Evolutionary conservation across 2,113 vertebrate species (phyloP).

Genomic region (Chloroceryle aenea): DNA sequence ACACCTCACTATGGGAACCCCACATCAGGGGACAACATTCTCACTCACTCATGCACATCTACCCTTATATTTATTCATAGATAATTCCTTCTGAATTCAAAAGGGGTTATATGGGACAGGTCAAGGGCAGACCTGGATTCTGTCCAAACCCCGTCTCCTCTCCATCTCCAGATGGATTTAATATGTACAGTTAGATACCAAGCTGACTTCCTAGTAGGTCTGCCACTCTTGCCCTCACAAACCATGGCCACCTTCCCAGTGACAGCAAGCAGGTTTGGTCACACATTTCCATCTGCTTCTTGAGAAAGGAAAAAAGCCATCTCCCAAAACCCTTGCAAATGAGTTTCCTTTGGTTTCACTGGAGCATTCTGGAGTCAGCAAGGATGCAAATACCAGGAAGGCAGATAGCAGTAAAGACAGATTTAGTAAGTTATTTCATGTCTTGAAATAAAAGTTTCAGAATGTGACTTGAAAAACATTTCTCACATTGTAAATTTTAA

Average conservation of each 20-base stretch:
- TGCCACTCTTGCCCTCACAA: not conserved
- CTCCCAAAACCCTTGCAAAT: not conserved
- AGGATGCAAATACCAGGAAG: not conserved
- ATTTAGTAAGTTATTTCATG: not conserved
- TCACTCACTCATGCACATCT: not conserved
- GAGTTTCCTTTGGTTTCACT: not conserved
- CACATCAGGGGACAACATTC: not conserved
- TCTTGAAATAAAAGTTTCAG: not conserved
- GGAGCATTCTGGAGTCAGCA: fast-evolving
- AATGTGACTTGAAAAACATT: not conserved
- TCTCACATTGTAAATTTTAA: not conserved
- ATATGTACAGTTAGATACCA: not conserved
- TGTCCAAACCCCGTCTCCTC: not conserved
- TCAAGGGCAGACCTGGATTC: not conserved
- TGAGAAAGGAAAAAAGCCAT: not conserved
- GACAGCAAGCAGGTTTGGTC: fast-evolving
- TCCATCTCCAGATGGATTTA: not conserved
- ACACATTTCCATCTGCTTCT: not conserved
- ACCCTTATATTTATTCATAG: not conserved
- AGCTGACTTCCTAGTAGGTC: not conserved
- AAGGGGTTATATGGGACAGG: not conserved
- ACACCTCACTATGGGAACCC: not conserved
- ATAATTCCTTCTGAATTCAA: not conserved
- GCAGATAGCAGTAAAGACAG: not conserved
- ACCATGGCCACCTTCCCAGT: fast-evolving